Base-by-base conservation (phyloP, 1,140 invertebrate genomes). In the Bursaphelenchus mucronatus region DNA sequence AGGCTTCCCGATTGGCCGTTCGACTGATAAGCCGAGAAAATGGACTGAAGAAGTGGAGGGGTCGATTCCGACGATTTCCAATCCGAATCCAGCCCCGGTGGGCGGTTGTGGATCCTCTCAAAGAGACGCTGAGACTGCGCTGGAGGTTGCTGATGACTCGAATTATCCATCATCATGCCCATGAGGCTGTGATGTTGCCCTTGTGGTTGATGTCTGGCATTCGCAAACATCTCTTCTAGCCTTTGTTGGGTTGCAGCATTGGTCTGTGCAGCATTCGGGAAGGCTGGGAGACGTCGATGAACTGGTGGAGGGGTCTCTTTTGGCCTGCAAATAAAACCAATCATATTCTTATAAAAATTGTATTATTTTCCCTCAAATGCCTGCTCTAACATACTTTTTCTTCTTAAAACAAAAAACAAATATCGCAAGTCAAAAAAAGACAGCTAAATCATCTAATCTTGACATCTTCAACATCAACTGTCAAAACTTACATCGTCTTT, bases 401-500 rank as follows among this genome's bases (percentile, higher is more conserved):
- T 13, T 11, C 52, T 30, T 8, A 73, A 64, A 40, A 11, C 41
- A 49, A 52, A 6, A 30, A 45, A 19, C 17, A 49, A 49, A 49
- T n/a, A 2, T 6, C 6, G 19, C 1, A 49, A 49, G 1, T 6
- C 19, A 4, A 4, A n/a, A 1, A 49, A 49, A 49, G 19, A n/a
- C 4, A 49, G 13, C 47, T n/a, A 49, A 49, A 49, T 6, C 47
- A 49, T 49, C 1, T 49, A 49, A 49, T 19, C 6, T 49, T 3
- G 44, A 43, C n/a, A 55, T 5, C 13, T 52, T 43, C n/a, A 49
- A 49, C n/a, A 50, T 39, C 41, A 41, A 52, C 39, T 46, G 30
- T 43, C 41, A 62, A 17, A 45, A 41, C 11, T 50, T 39, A 13
- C 63, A 41, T 41, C 44, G 54, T 17, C 43, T 76, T 70, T 44